Percentiles rank a stretch among this genome's conserved stretches.
These are phyloP conservation scores for Zhuqinia jingwanae DNA, from an alignment of 2,888 invertebrate species.

Conservation along the genomic window DNA sequence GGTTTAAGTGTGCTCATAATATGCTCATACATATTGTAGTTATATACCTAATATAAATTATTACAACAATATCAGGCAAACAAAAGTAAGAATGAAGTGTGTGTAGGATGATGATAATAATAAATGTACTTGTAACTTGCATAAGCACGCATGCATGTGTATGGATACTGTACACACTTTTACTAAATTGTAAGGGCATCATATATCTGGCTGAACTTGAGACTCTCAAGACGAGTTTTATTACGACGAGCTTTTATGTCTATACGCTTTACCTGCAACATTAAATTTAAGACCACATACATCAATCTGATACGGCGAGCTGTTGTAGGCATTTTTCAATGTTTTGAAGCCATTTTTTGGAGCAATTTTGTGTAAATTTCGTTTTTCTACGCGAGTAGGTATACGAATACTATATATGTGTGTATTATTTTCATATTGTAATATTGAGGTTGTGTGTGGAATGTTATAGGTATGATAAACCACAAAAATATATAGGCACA, in stretches of 20 bases:
- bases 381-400: not conserved
- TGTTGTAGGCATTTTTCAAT: constrained; percentile 20
- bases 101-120: not conserved
- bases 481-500: too few relatives aligned
- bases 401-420: too few relatives aligned
- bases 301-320: not conserved
- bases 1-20: not conserved
- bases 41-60: too few relatives aligned
- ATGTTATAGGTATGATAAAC: too few relatives aligned
- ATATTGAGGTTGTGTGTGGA: too few relatives aligned
- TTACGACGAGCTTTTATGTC: constrained; percentile 20
- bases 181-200: too few relatives aligned
- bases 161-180: too few relatives aligned
- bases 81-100: too few relatives aligned
- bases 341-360: constrained; percentile 31
- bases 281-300: constrained; percentile 8
- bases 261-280: constrained; percentile 30
- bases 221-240: constrained; percentile 26
- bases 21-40: too few relatives aligned
- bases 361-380: constrained; percentile 24
- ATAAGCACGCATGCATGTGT: too few relatives aligned
- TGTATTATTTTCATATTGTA: too few relatives aligned
- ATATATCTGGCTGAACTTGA: not conserved
- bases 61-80: too few relatives aligned
- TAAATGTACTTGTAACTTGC: not conserved